These are phyloP conservation scores for Rhogogaster chlorosoma DNA, from an alignment of 2,888 invertebrate species.

Conservation along the genomic window DNA sequence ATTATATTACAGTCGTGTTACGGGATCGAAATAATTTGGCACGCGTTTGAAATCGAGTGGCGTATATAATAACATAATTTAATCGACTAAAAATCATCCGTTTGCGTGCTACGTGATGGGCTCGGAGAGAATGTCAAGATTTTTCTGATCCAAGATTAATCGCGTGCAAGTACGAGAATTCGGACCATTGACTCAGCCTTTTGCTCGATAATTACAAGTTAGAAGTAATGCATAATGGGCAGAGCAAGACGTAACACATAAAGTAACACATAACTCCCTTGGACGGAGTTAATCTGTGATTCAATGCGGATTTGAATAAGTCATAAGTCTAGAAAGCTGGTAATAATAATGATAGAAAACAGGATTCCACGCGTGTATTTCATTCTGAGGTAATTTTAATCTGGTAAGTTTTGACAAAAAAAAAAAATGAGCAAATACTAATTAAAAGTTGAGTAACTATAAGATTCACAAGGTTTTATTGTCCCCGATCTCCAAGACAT, in stretches of 20 bases:
- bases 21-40: constrained; percentile 13
- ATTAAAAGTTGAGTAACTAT: background rate
- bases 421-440: background rate
- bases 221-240: background rate
- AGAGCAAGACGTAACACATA: background rate
- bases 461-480: background rate
- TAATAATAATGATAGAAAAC: constrained; percentile 12
- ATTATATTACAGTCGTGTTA: background rate
- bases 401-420: too few species aligned
- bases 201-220: background rate
- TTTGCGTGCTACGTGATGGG: constrained; percentile 20
- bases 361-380: background rate
- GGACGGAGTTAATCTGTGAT: constrained; percentile 6
- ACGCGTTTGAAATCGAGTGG: background rate
- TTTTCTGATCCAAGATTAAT: background rate
- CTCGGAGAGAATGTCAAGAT: background rate
- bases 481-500: background rate
- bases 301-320: constrained; percentile 10
- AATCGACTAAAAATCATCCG: constrained; percentile 13
- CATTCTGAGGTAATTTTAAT: background rate
- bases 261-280: background rate
- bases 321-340: constrained; percentile 31
- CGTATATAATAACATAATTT: constrained; percentile 22
- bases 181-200: background rate
- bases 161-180: background rate